Evolutionary conservation across 2,888 invertebrate species (phyloP).

Genomic region (Alloscopus bannaensis): DNA sequence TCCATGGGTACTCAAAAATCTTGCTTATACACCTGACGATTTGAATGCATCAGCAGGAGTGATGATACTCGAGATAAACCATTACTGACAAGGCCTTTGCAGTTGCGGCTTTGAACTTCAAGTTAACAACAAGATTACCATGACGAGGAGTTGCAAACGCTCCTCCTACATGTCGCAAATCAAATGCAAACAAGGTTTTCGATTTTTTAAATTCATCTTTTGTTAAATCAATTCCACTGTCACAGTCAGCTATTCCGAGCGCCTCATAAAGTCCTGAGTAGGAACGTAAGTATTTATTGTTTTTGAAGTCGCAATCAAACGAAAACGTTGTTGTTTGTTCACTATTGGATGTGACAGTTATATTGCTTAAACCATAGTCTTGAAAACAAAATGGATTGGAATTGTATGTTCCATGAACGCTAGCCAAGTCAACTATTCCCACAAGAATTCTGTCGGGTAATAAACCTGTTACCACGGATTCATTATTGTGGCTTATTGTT

Average conservation of each 20-base stretch:
- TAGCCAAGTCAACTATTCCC: slow-evolving; percentile 36
- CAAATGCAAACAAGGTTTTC: slow-evolving; percentile 36
- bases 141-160: slow-evolving; percentile 29
- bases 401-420: slow-evolving; percentile 25
- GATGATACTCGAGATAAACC: slow-evolving; percentile 33
- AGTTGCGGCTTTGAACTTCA: slow-evolving; percentile 21
- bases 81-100: slow-evolving; percentile 14
- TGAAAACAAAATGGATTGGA: slow-evolving; percentile 37
- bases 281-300: neutral
- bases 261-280: slow-evolving; percentile 15
- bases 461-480: slow-evolving; percentile 41
- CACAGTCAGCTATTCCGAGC: slow-evolving; percentile 15
- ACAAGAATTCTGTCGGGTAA: slow-evolving; percentile 55
- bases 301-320: slow-evolving; percentile 14
- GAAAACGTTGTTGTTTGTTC: slow-evolving; percentile 13
- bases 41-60: slow-evolving; percentile 10
- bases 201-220: slow-evolving; percentile 12
- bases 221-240: slow-evolving; percentile 9
- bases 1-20: slow-evolving; percentile 31
- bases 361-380: slow-evolving; percentile 25
- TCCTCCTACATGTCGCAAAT: slow-evolving; percentile 4
- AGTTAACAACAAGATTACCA: slow-evolving; percentile 26
- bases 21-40: slow-evolving; percentile 19
- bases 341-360: slow-evolving; percentile 16
- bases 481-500: slow-evolving; percentile 36